Conservation (phyloP, 2,888 invertebrate species). For the Dynastes tityus region DNA sequence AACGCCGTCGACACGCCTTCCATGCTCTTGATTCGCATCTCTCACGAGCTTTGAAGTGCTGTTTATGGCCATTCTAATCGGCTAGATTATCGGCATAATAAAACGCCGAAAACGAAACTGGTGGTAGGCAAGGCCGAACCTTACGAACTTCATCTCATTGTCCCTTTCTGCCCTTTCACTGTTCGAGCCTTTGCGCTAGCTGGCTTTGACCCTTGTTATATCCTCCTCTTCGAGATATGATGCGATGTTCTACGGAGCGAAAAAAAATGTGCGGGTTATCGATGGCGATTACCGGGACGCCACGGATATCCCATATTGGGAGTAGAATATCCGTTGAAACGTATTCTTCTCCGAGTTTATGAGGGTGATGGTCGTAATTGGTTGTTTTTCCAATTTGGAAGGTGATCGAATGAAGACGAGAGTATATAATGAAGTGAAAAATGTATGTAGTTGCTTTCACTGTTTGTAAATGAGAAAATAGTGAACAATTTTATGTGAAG, state of each 20-base stretch:
- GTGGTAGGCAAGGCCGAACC: too few species aligned
- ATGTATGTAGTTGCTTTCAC: too few species aligned
- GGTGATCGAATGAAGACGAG: too few species aligned
- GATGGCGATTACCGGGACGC: conserved; percentile 5
- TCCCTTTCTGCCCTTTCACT: too few species aligned
- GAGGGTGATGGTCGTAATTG: not conserved
- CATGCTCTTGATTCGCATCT: not conserved
- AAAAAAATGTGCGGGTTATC: conserved; percentile 6
- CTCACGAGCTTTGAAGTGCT: conserved; percentile 17
- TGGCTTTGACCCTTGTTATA: too few species aligned
- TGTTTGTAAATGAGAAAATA: too few species aligned
- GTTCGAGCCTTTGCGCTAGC: too few species aligned
- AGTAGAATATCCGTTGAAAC: not conserved
- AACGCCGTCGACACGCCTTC: not conserved
- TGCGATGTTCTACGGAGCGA: not conserved
- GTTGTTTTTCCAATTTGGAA: not conserved
- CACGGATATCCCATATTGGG: conserved; percentile 4
- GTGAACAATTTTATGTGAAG: too few species aligned
- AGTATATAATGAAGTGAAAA: too few species aligned
- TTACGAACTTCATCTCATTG: too few species aligned
- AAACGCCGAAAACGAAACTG: not conserved
- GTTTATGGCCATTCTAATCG: conserved; percentile 28
- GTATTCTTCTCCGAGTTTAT: not conserved
- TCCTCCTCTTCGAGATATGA: too few species aligned
- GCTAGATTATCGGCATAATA: conserved; percentile 29